Conservation (phyloP, 2,797 vertebrate genomes). For the Chromis chromis region DNA sequence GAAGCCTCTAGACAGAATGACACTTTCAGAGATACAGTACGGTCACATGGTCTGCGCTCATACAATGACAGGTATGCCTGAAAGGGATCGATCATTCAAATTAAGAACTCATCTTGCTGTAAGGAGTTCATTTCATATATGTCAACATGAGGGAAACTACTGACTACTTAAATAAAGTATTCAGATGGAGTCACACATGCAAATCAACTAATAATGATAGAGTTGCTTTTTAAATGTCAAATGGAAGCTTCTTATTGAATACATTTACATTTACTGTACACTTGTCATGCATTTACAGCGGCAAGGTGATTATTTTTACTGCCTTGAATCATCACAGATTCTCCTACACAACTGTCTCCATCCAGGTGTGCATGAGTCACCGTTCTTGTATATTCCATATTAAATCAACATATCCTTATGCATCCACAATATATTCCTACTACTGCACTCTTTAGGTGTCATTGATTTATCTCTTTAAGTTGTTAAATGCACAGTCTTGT, state of each 20-base stretch:
- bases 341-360: not conserved
- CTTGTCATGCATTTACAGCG: not conserved
- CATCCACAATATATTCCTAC: not conserved
- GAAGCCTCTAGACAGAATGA: slow-evolving; percentile 67
- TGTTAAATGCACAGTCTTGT: not conserved
- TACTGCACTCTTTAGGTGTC: not conserved
- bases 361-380: not conserved
- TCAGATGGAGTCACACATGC: slow-evolving; percentile 1
- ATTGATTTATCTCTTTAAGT: not conserved
- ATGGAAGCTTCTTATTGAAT: not conserved
- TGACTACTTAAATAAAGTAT: slow-evolving; percentile 18
- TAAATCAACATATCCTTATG: too few relatives aligned
- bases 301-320: not conserved
- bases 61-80: slow-evolving; percentile 43
- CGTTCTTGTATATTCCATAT: not conserved
- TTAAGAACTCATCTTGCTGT: slow-evolving; percentile 31
- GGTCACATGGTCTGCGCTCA: slow-evolving; percentile 45
- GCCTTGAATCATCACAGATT: not conserved
- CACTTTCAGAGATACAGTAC: slow-evolving; percentile 63
- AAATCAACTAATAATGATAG: slow-evolving; percentile 17
- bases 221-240: slow-evolving; percentile 12
- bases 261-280: not conserved
- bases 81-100: slow-evolving; percentile 50
- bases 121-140: slow-evolving; percentile 22
- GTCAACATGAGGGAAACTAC: slow-evolving; percentile 8